Conservation (phyloP, 2,113 vertebrate species). For the Meriones unguiculatus region DNA sequence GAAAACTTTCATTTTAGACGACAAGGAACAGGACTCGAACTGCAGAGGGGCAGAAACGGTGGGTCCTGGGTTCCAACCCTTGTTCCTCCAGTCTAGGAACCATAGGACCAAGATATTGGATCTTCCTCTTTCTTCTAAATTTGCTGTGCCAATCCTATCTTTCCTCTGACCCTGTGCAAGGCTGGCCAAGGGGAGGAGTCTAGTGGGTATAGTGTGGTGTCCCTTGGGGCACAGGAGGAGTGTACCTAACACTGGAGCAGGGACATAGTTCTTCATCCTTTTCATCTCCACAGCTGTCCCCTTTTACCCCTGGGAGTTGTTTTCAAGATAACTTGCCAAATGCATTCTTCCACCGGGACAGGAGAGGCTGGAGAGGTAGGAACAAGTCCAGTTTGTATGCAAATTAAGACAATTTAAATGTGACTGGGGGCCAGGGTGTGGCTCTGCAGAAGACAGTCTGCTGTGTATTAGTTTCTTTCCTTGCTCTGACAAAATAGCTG, state of each 20-base stretch:
- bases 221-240: background rate
- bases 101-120: fast-evolving
- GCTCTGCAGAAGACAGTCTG: background rate
- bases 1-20: background rate
- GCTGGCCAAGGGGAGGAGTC: background rate
- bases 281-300: background rate
- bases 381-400: background rate
- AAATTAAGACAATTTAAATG: background rate
- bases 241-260: background rate
- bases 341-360: background rate
- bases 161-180: background rate
- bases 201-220: fast-evolving
- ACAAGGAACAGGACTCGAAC: background rate
- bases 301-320: background rate
- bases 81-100: background rate
- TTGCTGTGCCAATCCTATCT: background rate
- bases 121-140: background rate
- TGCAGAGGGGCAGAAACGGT: background rate
- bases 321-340: background rate
- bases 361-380: background rate
- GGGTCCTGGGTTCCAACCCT: background rate
- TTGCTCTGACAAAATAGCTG: background rate
- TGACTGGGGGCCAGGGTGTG: too few relatives aligned
- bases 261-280: background rate
- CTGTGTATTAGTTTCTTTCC: background rate